These are phyloP conservation scores for Mylabris sibirica DNA, from an alignment of 2,888 invertebrate species.

Conservation along the genomic window DNA sequence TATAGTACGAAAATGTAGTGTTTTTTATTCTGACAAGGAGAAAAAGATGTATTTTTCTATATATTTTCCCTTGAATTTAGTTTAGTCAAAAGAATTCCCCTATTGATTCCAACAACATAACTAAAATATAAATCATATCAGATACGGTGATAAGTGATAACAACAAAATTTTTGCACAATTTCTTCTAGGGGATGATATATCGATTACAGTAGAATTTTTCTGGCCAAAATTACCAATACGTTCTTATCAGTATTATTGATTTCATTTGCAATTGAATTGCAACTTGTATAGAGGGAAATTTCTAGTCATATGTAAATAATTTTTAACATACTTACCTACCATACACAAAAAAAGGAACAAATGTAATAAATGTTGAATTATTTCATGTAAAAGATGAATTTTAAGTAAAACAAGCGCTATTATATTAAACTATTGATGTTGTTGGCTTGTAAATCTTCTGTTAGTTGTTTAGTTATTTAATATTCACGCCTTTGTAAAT, in stretches of 20 bases:
- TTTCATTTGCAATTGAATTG: neutral
- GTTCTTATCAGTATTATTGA: neutral
- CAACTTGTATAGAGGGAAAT: neutral
- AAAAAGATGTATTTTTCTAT: slow-evolving; percentile 2
- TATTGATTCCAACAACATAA: neutral
- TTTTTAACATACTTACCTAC: neutral
- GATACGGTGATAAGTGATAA: neutral
- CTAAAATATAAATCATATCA: neutral
- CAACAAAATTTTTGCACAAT: neutral
- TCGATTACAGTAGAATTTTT: neutral
- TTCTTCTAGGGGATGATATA: neutral
- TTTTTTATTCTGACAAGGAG: neutral
- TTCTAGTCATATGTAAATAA: neutral
- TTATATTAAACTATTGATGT: slow-evolving; percentile 35
- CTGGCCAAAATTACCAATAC: neutral
- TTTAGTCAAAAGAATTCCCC: neutral
- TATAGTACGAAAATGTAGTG: neutral
- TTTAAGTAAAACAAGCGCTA: slow-evolving; percentile 35
- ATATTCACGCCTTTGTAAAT: slow-evolving; percentile 51
- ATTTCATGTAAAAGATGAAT: slow-evolving; percentile 10
- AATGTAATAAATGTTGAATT: slow-evolving; percentile 9
- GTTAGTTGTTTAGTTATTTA: neutral
- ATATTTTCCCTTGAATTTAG: neutral
- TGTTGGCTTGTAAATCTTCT: slow-evolving; percentile 26
- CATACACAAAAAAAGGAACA: too few relatives aligned